Conservation (phyloP, 2,113 vertebrate species). For the Psettodes erumei region DNA sequence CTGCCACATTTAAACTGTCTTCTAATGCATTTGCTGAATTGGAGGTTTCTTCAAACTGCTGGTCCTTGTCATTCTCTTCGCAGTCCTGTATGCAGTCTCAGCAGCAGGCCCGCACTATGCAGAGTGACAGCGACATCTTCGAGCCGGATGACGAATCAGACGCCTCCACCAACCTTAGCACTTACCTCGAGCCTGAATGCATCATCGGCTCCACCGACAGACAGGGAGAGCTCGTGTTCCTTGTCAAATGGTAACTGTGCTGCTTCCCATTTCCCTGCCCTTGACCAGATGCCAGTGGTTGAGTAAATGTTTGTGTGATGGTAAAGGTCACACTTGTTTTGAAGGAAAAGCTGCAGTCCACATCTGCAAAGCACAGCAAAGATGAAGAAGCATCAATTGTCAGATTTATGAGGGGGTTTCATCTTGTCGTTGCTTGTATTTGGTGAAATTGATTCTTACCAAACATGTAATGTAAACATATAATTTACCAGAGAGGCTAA, state of each 20-base stretch:
- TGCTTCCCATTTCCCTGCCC: conserved; percentile 50
- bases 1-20: background rate
- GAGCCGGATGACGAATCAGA: conserved; percentile 72
- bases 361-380: background rate
- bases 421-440: background rate
- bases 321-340: background rate
- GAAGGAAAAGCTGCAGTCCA: background rate
- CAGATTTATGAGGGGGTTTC: background rate
- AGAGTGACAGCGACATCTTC: conserved; percentile 38
- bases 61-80: background rate
- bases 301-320: background rate
- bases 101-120: conserved; percentile 50
- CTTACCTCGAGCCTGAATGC: conserved; percentile 92
- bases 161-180: conserved; percentile 86
- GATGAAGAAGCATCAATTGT: background rate
- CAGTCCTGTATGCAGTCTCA: conserved; percentile 55
- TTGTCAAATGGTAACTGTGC: conserved; percentile 94
- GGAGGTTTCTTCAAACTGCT: conserved; percentile 1
- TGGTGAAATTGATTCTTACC: background rate
- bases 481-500: background rate
- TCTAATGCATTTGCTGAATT: background rate
- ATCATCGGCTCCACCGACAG: conserved; percentile 98
- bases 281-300: background rate
- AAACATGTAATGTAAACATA: background rate
- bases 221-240: conserved; percentile 98